Evolutionary conservation across 2,113 vertebrate species (phyloP), one percentile per base, ranked within the genome.

Genomic region (Nettapus auritus): DNA sequence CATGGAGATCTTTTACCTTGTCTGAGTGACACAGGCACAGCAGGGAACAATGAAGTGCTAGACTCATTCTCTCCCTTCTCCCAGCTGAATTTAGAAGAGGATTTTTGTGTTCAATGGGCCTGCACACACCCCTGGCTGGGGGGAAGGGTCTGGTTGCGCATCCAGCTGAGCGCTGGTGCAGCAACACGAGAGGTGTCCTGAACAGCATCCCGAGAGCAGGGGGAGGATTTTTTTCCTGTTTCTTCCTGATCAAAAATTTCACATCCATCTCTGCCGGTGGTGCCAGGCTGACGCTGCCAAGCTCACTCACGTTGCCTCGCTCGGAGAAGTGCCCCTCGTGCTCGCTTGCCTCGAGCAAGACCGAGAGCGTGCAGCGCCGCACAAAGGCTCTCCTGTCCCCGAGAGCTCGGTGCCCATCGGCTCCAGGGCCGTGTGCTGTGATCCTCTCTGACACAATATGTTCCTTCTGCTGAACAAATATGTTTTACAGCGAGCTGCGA

Each of bases 211-310:
- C 9, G 38, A 73, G 57, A 0, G 0, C 34, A 12, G 46, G 10
- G 13, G 13, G 9, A 8, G 34, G 33, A 38, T 31, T 22, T 50
- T 50, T 68, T 20, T 68, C 20, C 71, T 22, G 33, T 40, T 38
- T 53, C 55, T 82, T 16, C 50, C 48, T 34, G 8, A 48, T 46
- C 25, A 38, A 36, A 31, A 70, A 3, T 28, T 13, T 21, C 44
- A 1, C 2, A 2, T 25, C 75, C 22, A 4, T 9, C 53, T 13
- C 34, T 6, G 13, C 62, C 9, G 13, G 2, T 7, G 82, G 6
- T 33, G 17, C 69, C 56, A 0, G 0, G 15, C 56, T 55, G 68
- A 7, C 0, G 0, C 13, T 82, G 53, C 82, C 0, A 0, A n/a
- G 38, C 36, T 68, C 0, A 0, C 71, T 29, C 0, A 0, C 2